These are phyloP conservation scores for Sebastes oblongus DNA, from an alignment of 2,797 vertebrate genomes.

Conservation along the genomic window DNA sequence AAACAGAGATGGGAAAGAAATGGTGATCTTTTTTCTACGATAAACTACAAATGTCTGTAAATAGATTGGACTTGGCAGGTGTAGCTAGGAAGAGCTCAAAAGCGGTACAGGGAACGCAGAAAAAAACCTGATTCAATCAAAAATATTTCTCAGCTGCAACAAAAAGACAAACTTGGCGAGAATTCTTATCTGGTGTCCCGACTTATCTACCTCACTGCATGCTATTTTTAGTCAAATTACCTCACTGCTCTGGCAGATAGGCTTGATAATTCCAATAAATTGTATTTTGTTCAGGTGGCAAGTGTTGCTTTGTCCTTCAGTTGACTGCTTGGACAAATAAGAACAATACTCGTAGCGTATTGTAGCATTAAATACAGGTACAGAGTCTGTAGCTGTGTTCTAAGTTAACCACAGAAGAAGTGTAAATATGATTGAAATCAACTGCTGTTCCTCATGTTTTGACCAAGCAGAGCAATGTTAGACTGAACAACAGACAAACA, in stretches of 20 bases:
- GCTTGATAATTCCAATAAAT: background rate
- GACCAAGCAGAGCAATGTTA: background rate
- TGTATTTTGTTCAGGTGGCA: background rate
- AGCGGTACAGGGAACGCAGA: background rate
- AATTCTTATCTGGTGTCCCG: background rate
- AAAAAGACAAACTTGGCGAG: conserved; percentile 18
- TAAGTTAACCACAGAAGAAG: background rate
- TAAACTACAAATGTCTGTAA: conserved; percentile 9
- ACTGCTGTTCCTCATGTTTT: background rate
- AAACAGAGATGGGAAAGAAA: background rate
- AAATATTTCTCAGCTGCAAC: background rate
- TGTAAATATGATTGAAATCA: background rate
- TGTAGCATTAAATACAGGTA: background rate
- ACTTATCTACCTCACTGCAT: conserved; percentile 2
- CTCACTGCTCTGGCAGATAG: background rate
- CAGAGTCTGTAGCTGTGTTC: background rate
- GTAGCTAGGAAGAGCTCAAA: background rate
- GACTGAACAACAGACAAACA: background rate
- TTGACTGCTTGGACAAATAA: background rate
- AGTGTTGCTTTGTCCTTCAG: background rate
- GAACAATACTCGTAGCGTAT: background rate
- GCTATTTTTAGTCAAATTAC: conserved; percentile 3
- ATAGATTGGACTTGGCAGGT: conserved; percentile 33
- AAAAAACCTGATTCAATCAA: background rate
- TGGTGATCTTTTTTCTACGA: background rate